Evolutionary conservation across 2,113 vertebrate species (phyloP), one percentile per base, ranked within the genome.

Genomic region (Nesogale talazaci): DNA sequence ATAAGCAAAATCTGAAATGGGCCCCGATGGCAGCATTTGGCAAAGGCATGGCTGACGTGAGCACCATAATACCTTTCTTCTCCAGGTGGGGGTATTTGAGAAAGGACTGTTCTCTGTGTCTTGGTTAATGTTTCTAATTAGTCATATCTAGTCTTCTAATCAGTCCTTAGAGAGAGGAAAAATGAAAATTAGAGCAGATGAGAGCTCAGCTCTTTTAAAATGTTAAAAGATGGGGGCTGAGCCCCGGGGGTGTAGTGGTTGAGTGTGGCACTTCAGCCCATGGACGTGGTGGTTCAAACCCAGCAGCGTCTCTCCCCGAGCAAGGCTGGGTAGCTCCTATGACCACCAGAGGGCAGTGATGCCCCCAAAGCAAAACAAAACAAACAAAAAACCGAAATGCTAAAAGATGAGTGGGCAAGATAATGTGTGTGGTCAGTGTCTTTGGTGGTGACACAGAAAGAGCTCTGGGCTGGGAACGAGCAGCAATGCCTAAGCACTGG

Each of bases 101-200:
- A 89, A 86, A 4, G 36, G 23, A 17, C 17, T 61, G 7, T 56
- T 83, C 80, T 88, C 61, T 46, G 16, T 57, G 57, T 36, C 84
- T 84, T 79, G n/a, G 56, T 76, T 84, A 56, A 69, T 40, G 25
- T 81, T 92, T 90, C 59, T 70, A 86, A n/a, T 88, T 77, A 95
- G 56, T 70, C 74, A 63, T 52, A 78, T 57, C 75, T 29, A 80
- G 57, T 74, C 74, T 46, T 63, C n/a, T 90, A 38, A 80, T 92
- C 61, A 75, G 81, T 14, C 74, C 69, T 76, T 40, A 52, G 74
- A 92, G 34, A 87, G 9, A 65, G 63, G 52, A 61, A 89, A 76
- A 79, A 31, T 34, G 46, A 23, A 77, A 83, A 76, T 10, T 78
- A 11, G 34, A 88, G 57, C 90, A 72, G 29, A 88, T 42, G 79